Base-by-base conservation (phyloP, 1,140 invertebrate genomes). In the Batillaria attramentaria region DNA sequence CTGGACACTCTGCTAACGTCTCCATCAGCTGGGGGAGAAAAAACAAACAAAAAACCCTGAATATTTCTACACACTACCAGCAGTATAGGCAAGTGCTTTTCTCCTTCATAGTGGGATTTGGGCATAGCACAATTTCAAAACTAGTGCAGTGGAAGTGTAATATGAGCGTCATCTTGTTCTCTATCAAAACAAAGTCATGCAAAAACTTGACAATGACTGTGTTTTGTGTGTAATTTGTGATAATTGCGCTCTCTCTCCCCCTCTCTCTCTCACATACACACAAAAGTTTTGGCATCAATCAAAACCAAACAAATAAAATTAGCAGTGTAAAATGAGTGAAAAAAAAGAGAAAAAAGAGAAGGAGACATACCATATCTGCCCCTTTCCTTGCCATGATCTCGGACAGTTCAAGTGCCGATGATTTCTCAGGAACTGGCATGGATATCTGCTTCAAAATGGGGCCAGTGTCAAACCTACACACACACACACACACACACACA, bases 371-470 rank as follows among this genome's bases (percentile, higher is more conserved):
- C 84, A 95, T 91, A 79, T 94, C 84, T 10, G 94, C 94, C 54
- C 96, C 96, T 83, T 94, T 86, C 43, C 92, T 88, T 1, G 95
- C 93, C 80, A 98, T 87, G 78, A 92, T 91, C 10, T 92, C 80
- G 83, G 94, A 92, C 68, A 98, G 90, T 84, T 96, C 93, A 43
- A 93, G 92, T 84, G 94, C 92, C 42, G 93, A 94, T 80, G 94
- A 93, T 84, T 95, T 87, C 31, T 92, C 86, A 60, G 90, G 86
- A 72, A 98, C 93, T 75, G 90, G 18, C 62, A 95, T 88, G 87
- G 91, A 89, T 87, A 92, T 89, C 89, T 96, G 95, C 31, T 92
- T 88, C 79, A 98, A 89, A 81, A 98, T 94, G 85, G 96, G 94
- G 76, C 97, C 97, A 84, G 95, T n/a, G n/a, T n/a, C n/a, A n/a